Evolutionary conservation across 2,113 vertebrate species (phyloP), one percentile per base, ranked within the genome.

Genomic region (Datnioides undecimradiatus): DNA sequence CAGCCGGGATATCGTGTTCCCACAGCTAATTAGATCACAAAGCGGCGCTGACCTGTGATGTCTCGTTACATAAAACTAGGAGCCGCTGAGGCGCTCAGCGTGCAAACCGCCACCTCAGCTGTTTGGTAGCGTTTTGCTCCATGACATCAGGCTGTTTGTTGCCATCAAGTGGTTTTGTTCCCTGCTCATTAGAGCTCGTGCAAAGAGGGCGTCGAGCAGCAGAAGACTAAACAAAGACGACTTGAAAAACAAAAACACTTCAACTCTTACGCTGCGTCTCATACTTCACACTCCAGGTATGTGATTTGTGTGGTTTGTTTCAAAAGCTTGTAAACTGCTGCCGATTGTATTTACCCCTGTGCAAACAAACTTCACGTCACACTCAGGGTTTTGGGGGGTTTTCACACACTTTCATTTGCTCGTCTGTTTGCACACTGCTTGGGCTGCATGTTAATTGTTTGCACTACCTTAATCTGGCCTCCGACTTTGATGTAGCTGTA

Each of bases 401-500:
- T 46, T 55, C 41, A 45, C 29, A 11, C 71, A 25, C 65, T 49
- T 45, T 29, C 25, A 19, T 29, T 48, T 46, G 12, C 25, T 10
- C 29, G 25, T 31, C 5, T 9, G 4, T 23, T 4, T 31, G 17
- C 5, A 3, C 17, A 19, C 4, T 3, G n/a, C 17, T 10, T 25
- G 14, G 31, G 19, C 0, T 10, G 21, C 2, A 8, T 34, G 33
- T 51, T 23, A 6, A 34, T 4, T 23, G 13, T 51, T 33, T 5
- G 6, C 16, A 21, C 5, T 23, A 91, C 98, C 98, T 98, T 99
- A 59, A 96, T 71, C 6, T 96, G 96, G 11, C 95, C 96, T 83
- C 97, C 96, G 1, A 94, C 95, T 84, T 91, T 95, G 88, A 99
- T 97, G 64, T 97, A 99, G 92, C 58, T 96, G 92, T 97, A 99